These are phyloP conservation scores for Phoeniculus purpureus DNA, from an alignment of 2,797 vertebrate species.

Conservation along the genomic window DNA sequence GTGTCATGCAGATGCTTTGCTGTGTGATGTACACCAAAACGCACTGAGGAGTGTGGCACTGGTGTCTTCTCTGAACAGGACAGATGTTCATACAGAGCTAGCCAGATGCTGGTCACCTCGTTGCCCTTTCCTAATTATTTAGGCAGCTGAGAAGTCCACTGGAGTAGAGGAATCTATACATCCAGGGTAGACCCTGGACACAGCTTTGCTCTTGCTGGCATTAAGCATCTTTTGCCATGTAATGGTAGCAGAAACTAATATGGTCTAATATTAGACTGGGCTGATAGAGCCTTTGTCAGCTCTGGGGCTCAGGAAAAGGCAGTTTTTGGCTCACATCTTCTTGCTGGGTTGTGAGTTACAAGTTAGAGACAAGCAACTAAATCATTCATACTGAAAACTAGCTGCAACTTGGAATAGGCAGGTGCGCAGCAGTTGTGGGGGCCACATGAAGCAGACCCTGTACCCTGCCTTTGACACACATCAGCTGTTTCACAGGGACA, in stretches of 20 bases:
- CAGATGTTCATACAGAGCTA: accelerated
- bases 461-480: neutral
- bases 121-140: neutral
- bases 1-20: slow-evolving; percentile 1
- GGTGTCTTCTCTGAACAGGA: neutral
- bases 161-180: neutral
- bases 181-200: neutral
- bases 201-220: neutral
- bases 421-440: neutral
- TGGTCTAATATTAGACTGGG: neutral
- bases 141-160: neutral
- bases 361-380: neutral
- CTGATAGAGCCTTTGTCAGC: neutral
- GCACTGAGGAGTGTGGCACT: neutral
- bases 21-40: neutral
- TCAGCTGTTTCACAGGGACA: neutral
- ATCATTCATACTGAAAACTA: neutral
- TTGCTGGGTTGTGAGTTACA: neutral
- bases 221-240: neutral
- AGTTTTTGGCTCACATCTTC: neutral
- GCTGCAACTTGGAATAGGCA: neutral
- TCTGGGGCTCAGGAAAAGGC: neutral
- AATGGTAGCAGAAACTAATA: neutral
- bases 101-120: neutral
- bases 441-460: neutral